Evolutionary conservation across 2,888 invertebrate genomes (phyloP), one percentile per base, ranked within the genome.

Genomic region (Perizoma affinitatum): DNA sequence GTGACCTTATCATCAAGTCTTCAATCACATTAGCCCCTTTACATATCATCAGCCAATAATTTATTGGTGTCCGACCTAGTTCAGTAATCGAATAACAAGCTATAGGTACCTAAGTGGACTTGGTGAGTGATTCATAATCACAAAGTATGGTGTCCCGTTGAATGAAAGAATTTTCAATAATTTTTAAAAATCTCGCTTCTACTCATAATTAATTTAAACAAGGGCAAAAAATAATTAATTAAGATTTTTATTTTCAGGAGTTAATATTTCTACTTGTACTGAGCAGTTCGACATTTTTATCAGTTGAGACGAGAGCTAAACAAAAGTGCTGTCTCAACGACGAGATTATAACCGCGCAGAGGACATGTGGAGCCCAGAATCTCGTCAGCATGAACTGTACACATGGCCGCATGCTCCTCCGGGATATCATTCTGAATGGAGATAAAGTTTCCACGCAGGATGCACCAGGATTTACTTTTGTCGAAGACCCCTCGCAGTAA

Each of bases 1-100:
- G 44, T 70, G 84, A 82, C 85, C 85, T 84, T 79, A 72, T 67
- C 70, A 66, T 61, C 69, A 70, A 71, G 70, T 66, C 55, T 58
- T 65, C 74, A 76, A 77, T 79, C 78, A 76, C 76, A 84, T 88
- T 88, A 87, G 76, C 86, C 86, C 82, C 77, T 65, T 83, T 87
- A 85, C 84, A 87, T 86, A 80, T 84, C 78, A 84, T 87, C 87
- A 86, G 45, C 76, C 70, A 73, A 79, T 72, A 73, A 62, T 71
- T 84, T 81, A 90, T 89, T 89, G 85, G 66, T 67, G 71, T 69
- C 74, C 78, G 90, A 88, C 90, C 90, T 78, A 90, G 73, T 84
- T 90, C 64, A 74, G 61, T 71, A 66, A 79, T 76, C 73, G 66
- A 71, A 68, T 67, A 63, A 69, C 73, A 49, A 52, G 61, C 61